Evolutionary conservation across 2,888 invertebrate species (phyloP), one percentile per base, ranked within the genome.

Genomic region (Ypsolopha sequella): DNA sequence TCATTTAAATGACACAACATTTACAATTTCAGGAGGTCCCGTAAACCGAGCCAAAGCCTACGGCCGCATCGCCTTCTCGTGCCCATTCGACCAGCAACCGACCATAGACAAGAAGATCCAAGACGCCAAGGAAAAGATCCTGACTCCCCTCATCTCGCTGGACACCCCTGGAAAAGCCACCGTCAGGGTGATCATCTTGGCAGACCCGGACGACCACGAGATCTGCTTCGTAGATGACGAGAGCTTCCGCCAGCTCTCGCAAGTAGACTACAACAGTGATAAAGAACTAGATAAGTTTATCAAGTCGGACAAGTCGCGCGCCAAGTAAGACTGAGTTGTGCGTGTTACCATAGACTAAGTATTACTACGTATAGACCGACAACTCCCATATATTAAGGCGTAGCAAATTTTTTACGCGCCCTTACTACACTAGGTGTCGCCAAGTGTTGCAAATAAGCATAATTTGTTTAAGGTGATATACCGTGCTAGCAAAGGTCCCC

Each of bases 211-310:
- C 80, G 95, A 91, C 0, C 98, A 98, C 76, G 99, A 99, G 88
- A 99, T 99, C 58, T 99, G 99, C 80, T 98, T 98, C 78, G 99
- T 99, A 6, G 98, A 98, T 56, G 97, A 98, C 64, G 97, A 98
- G 85, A 97, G 93, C 39, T 99, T 97, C 85, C 84, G 92, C 6
- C 89, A 97, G 64, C 80, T 99, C 41, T 97, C 98, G 0, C 89
- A 93, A 62, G 90, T 95, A 3, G 98, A 99, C 72, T 92, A 93
- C 0, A 89, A 92, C 51, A 95, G 94, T 48, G 94, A 96, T 59
- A 85, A 88, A n/a, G 88, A 93, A 43, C 85, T 99, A 34, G 89
- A 94, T 61, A 91, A 92, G 73, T 94, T 89, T 61, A 95, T 96
- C 56, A 86, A 87, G 55, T 88, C 89, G 11, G 93, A 93, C 68